Percentiles rank a stretch among this genome's conserved stretches.
phyloP scores from a whole-genome alignment of 1,140 invertebrate genomes.

The Penaeus indicus region DNA sequence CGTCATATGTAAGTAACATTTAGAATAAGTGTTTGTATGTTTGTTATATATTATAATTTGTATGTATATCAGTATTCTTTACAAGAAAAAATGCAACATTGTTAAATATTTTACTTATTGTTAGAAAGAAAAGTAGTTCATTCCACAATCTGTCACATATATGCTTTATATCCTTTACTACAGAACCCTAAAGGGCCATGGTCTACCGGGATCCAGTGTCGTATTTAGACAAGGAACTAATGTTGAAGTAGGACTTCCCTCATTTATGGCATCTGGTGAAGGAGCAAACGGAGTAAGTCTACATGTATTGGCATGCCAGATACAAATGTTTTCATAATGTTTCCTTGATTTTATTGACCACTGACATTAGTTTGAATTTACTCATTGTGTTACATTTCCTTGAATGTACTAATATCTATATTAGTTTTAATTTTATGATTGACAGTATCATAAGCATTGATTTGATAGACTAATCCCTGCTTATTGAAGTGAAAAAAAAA shows the following conservation, averaged over 20 bases:
- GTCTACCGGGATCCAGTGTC: conserved; percentile 77
- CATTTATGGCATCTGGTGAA: conserved; percentile 73
- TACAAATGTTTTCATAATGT: conserved; percentile 3
- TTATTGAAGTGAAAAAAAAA: too few species aligned
- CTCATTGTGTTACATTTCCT: too few species aligned
- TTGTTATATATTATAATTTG: background rate
- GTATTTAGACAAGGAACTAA: conserved; percentile 96
- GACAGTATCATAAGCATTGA: background rate
- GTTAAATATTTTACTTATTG: too few species aligned
- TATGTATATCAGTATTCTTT: too few species aligned
- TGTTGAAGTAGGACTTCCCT: conserved; percentile 86
- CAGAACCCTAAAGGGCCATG: conserved; percentile 65
- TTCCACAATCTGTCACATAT: too few species aligned
- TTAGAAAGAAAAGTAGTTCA: too few species aligned
- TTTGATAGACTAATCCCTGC: too few species aligned
- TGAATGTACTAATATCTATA: too few species aligned
- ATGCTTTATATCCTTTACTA: background rate
- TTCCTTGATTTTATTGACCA: background rate
- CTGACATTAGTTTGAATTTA: background rate
- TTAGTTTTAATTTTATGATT: too few species aligned
- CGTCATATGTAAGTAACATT: conserved; percentile 57
- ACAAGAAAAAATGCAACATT: background rate
- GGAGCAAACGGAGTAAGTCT: conserved; percentile 68
- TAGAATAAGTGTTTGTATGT: background rate
- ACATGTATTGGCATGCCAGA: background rate